Evolutionary conservation across 1,140 invertebrate species (phyloP).

Genomic region (Caerostris darwini): DNA sequence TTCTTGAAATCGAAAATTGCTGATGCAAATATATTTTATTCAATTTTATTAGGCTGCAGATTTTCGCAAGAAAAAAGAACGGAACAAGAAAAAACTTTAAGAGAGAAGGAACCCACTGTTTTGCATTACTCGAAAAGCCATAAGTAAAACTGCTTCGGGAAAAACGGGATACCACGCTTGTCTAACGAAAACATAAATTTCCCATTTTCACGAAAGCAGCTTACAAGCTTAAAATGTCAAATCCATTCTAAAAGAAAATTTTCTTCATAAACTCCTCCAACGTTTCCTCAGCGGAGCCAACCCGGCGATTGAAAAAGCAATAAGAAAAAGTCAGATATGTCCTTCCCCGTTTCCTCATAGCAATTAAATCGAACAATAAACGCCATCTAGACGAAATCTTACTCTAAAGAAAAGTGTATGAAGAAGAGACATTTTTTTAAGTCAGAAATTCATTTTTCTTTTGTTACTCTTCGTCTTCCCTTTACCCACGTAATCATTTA

Average conservation of each 20-base stretch:
- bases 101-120: background rate
- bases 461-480: background rate
- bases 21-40: background rate
- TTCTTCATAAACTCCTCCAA: too few relatives aligned
- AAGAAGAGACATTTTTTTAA: constrained; percentile 44
- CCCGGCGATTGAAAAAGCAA: too few relatives aligned
- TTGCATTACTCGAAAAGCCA: background rate
- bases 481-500: constrained; percentile 45
- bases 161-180: background rate
- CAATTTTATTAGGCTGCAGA: background rate
- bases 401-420: background rate
- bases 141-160: constrained; percentile 15
- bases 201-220: background rate
- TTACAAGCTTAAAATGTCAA: background rate
- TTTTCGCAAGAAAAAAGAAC: background rate
- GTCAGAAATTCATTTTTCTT: constrained; percentile 46
- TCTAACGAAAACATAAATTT: constrained; percentile 22
- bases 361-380: constrained; percentile 55
- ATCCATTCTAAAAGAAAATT: too few relatives aligned
- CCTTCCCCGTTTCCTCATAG: background rate
- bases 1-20: background rate
- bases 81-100: background rate
- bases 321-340: background rate
- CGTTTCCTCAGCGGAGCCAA: too few relatives aligned
- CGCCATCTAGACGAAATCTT: background rate